Percentiles rank a stretch among this genome's conserved stretches.
phyloP scores from a whole-genome alignment of 2,888 invertebrate genomes.

The Drosophila borborema region DNA sequence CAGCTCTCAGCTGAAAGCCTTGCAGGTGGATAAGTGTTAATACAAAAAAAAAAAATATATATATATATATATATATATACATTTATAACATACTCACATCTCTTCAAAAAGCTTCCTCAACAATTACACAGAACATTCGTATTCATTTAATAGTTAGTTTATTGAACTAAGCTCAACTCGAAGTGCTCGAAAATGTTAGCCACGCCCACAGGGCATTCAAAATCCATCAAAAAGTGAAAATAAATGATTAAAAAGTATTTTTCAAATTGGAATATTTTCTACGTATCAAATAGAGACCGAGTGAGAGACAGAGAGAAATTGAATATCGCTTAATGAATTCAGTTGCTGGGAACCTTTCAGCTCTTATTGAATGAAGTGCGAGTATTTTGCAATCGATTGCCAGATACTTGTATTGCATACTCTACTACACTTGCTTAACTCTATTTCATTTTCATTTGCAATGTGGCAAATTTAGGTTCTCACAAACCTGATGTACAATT shows the following conservation, averaged over 20 bases:
- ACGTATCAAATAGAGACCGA: too few relatives aligned
- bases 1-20: not conserved
- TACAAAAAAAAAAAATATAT: constrained; percentile 4
- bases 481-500: not conserved
- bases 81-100: not conserved
- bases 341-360: not conserved
- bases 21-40: not conserved
- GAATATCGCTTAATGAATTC: not conserved
- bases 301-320: not conserved
- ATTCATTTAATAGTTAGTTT: not conserved
- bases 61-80: not conserved
- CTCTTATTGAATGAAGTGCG: not conserved
- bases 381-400: not conserved
- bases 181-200: not conserved
- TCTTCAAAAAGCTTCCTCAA: not conserved
- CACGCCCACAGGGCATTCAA: not conserved
- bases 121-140: not conserved
- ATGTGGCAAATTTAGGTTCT: not conserved
- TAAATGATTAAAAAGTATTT: too few relatives aligned
- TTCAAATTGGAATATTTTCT: too few relatives aligned
- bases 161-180: not conserved
- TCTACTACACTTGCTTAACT: not conserved
- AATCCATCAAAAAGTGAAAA: too few relatives aligned
- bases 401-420: not conserved
- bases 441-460: not conserved